A percentile compares a stretch with the other conserved stretches of the same genome.
Evolutionary conservation across 2,113 vertebrate genomes (phyloP).

Genomic region (Gorilla gorilla): DNA sequence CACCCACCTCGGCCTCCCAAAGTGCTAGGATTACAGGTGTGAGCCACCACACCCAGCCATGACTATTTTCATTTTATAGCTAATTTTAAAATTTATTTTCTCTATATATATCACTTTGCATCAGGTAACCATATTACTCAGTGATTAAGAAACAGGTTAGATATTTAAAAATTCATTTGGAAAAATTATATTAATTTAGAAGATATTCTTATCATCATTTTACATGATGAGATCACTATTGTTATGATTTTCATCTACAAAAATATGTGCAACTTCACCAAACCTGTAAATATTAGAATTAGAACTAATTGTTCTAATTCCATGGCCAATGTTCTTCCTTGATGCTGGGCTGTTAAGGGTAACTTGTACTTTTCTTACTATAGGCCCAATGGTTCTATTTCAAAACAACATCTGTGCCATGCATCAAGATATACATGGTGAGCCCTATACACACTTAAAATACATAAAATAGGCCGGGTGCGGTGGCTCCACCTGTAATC

Average conservation of each 20-base stretch:
- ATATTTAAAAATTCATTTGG: background rate
- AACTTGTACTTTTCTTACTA: background rate
- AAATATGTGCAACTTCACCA: background rate
- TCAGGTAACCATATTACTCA: background rate
- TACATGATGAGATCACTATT: background rate
- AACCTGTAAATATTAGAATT: background rate
- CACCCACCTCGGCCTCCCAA: too few relatives aligned
- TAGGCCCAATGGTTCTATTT: background rate
- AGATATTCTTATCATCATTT: background rate
- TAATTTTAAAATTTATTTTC: background rate
- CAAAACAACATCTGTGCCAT: background rate
- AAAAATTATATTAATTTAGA: background rate
- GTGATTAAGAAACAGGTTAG: background rate
- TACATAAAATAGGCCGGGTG: background rate
- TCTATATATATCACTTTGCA: background rate
- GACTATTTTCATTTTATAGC: background rate
- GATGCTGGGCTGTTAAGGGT: background rate
- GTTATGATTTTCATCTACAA: background rate
- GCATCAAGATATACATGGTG: background rate
- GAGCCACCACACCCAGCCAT: background rate
- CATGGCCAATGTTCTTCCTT: background rate
- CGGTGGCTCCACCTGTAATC: too few relatives aligned
- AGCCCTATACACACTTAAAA: background rate
- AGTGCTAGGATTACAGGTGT: too few relatives aligned
- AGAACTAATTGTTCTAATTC: background rate